Evolutionary conservation across 2,888 invertebrate species (phyloP).

Genomic region (Coremacera marginata): DNA sequence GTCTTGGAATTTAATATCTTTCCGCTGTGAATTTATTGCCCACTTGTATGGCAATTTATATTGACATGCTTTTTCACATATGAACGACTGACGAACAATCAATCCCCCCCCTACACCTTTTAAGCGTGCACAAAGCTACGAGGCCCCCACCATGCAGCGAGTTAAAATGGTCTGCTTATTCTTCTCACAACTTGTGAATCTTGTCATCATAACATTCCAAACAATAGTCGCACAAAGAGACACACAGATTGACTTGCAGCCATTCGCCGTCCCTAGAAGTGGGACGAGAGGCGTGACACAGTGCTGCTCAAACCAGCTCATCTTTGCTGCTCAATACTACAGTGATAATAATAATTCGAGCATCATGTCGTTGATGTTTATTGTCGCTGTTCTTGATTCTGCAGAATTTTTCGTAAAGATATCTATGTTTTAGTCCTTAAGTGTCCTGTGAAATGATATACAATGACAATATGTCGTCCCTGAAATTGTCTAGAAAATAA

Average conservation of each 20-base stretch:
- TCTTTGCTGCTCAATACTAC: neutral
- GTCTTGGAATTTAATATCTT: constrained; percentile 30
- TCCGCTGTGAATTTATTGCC: constrained; percentile 30
- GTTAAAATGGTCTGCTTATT: neutral
- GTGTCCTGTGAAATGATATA: constrained; percentile 16
- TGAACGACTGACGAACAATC: too few species aligned
- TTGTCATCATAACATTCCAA: constrained; percentile 21
- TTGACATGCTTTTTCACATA: constrained; percentile 29
- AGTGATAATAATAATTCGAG: neutral
- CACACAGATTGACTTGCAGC: neutral
- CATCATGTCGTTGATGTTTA: constrained; percentile 2
- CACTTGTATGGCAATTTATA: constrained; percentile 33
- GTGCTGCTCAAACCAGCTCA: neutral
- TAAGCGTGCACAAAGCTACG: neutral
- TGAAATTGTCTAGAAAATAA: constrained; percentile 30
- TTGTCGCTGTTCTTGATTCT: neutral
- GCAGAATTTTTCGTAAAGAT: neutral
- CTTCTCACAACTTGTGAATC: neutral
- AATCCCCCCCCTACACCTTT: neutral
- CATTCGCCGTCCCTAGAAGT: neutral
- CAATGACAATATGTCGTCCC: neutral
- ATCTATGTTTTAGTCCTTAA: constrained; percentile 3
- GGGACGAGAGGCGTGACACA: neutral
- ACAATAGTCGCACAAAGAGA: neutral
- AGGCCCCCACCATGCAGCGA: neutral